Conservation (phyloP, 2,113 vertebrate genomes). For the Scomber japonicus region DNA sequence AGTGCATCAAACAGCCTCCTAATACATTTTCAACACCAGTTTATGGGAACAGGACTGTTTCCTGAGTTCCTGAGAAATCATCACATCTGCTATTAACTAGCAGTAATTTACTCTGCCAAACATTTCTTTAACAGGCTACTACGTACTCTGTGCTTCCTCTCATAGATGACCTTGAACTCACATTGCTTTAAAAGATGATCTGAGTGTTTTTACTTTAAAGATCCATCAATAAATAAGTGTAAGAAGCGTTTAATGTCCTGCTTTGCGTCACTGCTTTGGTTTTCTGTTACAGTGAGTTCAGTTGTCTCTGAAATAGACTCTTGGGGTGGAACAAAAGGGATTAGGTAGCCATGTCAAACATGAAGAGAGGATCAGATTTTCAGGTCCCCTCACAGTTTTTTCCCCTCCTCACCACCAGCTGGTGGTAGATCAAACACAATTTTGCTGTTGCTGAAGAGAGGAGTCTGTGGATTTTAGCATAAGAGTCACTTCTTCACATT, state of each 20-base stretch:
- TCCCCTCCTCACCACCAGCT: constrained; percentile 19
- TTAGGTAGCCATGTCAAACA: constrained; percentile 71
- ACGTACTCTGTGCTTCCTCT: neutral
- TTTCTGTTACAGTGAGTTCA: constrained; percentile 69
- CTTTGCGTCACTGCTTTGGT: constrained; percentile 76
- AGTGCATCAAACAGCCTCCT: too few species aligned
- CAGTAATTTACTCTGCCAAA: too few species aligned
- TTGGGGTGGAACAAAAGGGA: constrained; percentile 71
- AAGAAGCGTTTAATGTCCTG: constrained; percentile 65
- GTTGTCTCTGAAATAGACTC: constrained; percentile 72
- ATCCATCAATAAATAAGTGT: constrained; percentile 79
- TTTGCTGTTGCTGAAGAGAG: neutral
- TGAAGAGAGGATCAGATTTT: constrained; percentile 72
- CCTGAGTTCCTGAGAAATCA: neutral
- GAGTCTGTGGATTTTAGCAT: constrained; percentile 1
- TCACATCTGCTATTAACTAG: neutral
- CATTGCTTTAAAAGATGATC: constrained; percentile 23
- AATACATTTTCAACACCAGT: too few species aligned
- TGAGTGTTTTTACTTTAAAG: constrained; percentile 24
- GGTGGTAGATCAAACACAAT: constrained; percentile 11
- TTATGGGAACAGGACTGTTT: neutral
- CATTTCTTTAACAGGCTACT: too few species aligned
- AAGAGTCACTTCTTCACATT: neutral
- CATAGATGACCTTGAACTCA: constrained; percentile 10
- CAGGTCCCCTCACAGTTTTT: constrained; percentile 60